Percentiles rank a stretch among this genome's conserved stretches.
Evolutionary conservation across 1,140 invertebrate genomes (phyloP).

Genomic region (Marisa cornuarietis): DNA sequence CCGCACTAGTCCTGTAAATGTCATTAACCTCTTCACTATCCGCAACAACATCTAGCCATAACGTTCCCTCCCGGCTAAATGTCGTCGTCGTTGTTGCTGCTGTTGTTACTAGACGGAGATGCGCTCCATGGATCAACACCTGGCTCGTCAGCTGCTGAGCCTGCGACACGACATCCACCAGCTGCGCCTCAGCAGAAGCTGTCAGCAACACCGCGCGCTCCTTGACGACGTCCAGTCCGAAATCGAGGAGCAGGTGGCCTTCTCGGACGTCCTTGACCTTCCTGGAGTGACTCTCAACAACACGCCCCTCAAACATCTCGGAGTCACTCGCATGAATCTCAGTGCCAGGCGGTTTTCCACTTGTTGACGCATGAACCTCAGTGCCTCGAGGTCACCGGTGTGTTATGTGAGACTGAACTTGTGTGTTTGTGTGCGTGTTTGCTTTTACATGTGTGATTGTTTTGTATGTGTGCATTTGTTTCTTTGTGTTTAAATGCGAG

Average conservation of each 20-base stretch:
- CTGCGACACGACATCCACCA: constrained; percentile 57
- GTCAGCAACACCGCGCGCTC: constrained; percentile 56
- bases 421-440: too few species aligned
- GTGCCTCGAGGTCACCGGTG: too few species aligned
- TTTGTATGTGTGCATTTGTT: too few species aligned
- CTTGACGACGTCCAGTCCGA: constrained; percentile 57
- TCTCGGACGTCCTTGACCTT: constrained; percentile 53
- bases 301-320: constrained; percentile 54
- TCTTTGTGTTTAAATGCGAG: too few species aligned
- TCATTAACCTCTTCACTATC: neutral
- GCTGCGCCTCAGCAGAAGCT: constrained; percentile 52
- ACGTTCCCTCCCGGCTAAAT: too few species aligned
- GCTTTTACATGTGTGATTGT: too few species aligned
- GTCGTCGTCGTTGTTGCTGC: neutral
- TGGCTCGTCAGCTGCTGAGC: constrained; percentile 53
- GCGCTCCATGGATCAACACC: constrained; percentile 52
- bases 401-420: too few species aligned
- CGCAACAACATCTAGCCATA: neutral
- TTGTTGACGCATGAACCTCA: constrained; percentile 39
- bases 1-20: too few species aligned
- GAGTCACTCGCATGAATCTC: constrained; percentile 58
- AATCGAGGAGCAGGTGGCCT: constrained; percentile 53
- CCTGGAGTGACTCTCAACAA: constrained; percentile 41
- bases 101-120: constrained; percentile 50
- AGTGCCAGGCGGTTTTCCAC: constrained; percentile 57